Base-by-base conservation (phyloP, 2,113 vertebrate genomes). In the Chrysemys picta region DNA sequence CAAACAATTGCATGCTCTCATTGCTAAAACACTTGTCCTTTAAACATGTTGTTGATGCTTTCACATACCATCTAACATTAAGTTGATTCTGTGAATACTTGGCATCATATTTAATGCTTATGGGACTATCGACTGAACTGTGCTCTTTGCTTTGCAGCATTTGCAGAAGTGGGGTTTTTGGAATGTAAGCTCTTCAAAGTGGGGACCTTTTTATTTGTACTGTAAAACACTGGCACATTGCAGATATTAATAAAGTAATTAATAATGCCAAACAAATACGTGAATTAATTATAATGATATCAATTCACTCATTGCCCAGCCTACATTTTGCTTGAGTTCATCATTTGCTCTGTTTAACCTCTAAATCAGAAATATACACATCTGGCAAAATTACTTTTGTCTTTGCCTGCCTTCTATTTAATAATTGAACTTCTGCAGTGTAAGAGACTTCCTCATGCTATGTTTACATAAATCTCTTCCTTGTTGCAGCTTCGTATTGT, bases 51-150 rank as follows among this genome's bases (percentile, higher is more conserved):
- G 29, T 82, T 14, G 35, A 4, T 52, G 35, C 5, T 82, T 88
- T 89, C 72, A 85, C 19, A 76, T 3, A 59, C 45, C 2, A 10
- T 65, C 22, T 91, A 84, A 90, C 78, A 84, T 47, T 54, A 62
- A 53, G 16, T 38, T 85, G 11, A 38, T 3, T 0, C 1, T 0
- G 0, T 1, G 69, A 38, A 92, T 88, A 82, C 4, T 85, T 3
- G 14, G 31, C 29, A 75, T 8, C 38, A 80, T 79, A 86, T 93
- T 85, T 86, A 53, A 17, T 56, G 29, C 76, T 72, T 12, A 2
- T n/a, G 1, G 2, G 3, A 27, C 11, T 45, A 45, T 6, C 10
- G 3, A 76, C 10, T 76, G 38, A 76, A 13, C 24, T 27, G 42
- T 76, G 75, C 75, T 7, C 1, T 84, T 45, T 62, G 2, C 0